Conservation (phyloP, 2,113 vertebrate genomes). For the Grus americana region DNA sequence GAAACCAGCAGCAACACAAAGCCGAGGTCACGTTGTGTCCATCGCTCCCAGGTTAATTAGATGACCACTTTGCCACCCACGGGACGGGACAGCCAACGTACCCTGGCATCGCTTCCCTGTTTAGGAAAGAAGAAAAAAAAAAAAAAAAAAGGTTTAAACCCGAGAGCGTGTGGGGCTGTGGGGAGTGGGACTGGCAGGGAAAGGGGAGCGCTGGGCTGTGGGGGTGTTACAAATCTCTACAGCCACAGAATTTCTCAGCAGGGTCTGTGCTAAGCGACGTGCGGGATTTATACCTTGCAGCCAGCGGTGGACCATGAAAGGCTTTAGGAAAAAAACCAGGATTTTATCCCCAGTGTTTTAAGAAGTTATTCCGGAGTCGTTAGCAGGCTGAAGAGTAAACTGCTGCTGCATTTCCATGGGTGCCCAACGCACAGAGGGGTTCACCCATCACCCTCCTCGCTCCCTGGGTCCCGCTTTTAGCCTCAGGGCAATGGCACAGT, state of each 20-base stretch:
- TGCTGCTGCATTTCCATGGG: background rate
- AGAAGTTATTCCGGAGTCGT: background rate
- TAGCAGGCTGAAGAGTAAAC: background rate
- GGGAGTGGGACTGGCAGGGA: background rate
- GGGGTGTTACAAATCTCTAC: background rate
- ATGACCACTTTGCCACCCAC: background rate
- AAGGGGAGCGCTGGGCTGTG: background rate
- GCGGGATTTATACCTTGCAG: background rate
- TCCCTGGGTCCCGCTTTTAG: no score
- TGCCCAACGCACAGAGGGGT: background rate
- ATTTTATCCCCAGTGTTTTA: background rate
- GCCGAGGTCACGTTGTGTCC: accelerated
- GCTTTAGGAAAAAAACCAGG: background rate
- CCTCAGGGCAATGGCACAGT: accelerated
- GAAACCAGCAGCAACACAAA: background rate
- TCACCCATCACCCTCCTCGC: background rate
- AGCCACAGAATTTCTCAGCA: accelerated
- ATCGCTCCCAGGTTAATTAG: background rate
- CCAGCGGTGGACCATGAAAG: background rate
- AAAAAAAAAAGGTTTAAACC: no score
- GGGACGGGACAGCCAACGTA: background rate
- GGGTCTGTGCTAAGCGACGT: background rate
- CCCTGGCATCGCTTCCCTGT: background rate
- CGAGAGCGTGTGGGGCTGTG: accelerated
- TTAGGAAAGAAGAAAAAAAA: no score